Base-by-base conservation (phyloP, 2,888 invertebrate species). In the Meganola albula region DNA sequence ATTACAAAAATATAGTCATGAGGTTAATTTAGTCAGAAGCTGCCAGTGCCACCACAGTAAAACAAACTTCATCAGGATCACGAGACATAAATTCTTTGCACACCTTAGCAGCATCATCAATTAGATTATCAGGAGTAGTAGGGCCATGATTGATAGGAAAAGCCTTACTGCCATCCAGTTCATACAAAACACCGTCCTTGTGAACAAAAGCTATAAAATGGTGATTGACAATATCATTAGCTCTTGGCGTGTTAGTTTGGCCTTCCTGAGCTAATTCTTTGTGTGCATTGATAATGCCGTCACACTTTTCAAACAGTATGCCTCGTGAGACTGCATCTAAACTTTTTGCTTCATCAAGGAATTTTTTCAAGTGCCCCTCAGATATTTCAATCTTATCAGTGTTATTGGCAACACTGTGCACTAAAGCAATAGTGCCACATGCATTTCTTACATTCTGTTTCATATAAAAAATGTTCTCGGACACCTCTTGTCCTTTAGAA, bases 341-440 rank as follows among this genome's bases (percentile, higher is more conserved):
- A 21, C 79, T 69, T 56, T 89, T 88, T 2, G 94, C 90, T 33
- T 90, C 89, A 10, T 93, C 90, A 33, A 97, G 64, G 61, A 96
- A 95, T 31, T 90, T 88, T 68, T 96, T 94, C 54, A 97, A 78
- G 18, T 89, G 87, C 1, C 94, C 95, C 55, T 92, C 91, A 30
- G 50, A 32, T 4, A 95, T 68, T 23, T 88, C 63, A 39, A 95
- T 90, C 32, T 92, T 93, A 51, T 94, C 92, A 25, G 87, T 77
- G 69, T 95, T 97, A 74, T 99, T 99, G 12, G 95, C 97, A 48
- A 99, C 88, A 47, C 96, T 91, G 70, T 99, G 99, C 36, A 99
- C 92, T 21, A 99, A 87, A n/a, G 98, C 98, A 45, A 99, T 91
- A 3, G 98, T 98, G 18, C 99, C 99, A 82, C 99, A 99, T 13